Evolutionary conservation across 2,113 vertebrate genomes (phyloP), one percentile per base, ranked within the genome.

Genomic region (Bufo gargarizans): DNA sequence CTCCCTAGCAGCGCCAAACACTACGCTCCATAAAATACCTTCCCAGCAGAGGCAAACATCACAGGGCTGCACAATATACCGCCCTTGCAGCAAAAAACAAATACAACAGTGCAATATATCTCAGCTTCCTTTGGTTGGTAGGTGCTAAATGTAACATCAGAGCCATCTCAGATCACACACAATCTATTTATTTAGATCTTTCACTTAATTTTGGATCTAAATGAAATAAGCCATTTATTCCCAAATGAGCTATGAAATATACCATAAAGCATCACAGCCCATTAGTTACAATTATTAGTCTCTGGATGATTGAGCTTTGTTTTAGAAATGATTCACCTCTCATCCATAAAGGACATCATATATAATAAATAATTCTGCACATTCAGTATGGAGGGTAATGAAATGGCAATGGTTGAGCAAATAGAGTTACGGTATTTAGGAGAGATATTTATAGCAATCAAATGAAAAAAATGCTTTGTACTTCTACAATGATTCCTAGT

Each of bases 281-380:
- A 92, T 94, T 93, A 92, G 90, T 89, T 91, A 92, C 92, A 89
- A 91, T 92, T 92, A 92, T 80, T 90, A 91, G 88, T 91, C 90
- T 91, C 85, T 91, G 90, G 90, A 91, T 91, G 90, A 86, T 91
- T 90, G 91, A 81, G 85, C 90, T 94, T 89, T 91, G 74, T 89
- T 78, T 84, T 89, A 89, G 82, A 88, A 84, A 71, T 84, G 71
- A 84, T 89, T 89, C 87, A 84, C 81, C 87, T 89, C 87, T 78
- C 61, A 69, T 89, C 72, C 81, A 67, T 84, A 89, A 77, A 89
- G 81, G 87, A 61, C 72, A 84, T 84, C 77, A 84, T 89, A 84
- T 77, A 77, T 84, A 89, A 89, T 78, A 84, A 89, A 89, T 89
- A 84, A 89, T 89, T 74, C 82, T 47, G 12, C 47, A 77, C 86